A percentile compares a stretch with the other conserved stretches of the same genome.
These are phyloP conservation scores for Trematomus bernacchii DNA, from an alignment of 2,797 vertebrate species.

Conservation along the genomic window DNA sequence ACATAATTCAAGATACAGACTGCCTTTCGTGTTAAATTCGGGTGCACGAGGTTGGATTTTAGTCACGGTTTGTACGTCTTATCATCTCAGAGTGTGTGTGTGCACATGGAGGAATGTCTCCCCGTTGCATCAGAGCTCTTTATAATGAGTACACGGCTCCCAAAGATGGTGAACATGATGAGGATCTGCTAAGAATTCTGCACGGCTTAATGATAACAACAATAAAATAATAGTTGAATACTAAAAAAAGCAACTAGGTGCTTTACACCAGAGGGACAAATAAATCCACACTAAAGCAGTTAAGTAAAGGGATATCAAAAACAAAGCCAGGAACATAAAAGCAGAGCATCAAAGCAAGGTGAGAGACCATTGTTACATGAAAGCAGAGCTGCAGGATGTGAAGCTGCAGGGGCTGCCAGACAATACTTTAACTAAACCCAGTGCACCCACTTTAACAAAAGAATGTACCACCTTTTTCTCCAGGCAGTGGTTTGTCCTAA, in stretches of 20 bases:
- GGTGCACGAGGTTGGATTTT: too few relatives aligned
- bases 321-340: slow-evolving; percentile 36
- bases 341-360: slow-evolving; percentile 30
- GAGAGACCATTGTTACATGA: slow-evolving; percentile 30
- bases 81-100: slow-evolving; percentile 10
- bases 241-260: slow-evolving; percentile 2
- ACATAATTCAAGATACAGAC: too few relatives aligned
- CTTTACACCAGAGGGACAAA: slow-evolving; percentile 1
- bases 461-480: neutral
- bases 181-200: slow-evolving; percentile 11
- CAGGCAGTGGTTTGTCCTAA: neutral
- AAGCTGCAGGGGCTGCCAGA: slow-evolving; percentile 28
- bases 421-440: neutral
- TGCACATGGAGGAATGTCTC: slow-evolving; percentile 46
- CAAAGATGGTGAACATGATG: slow-evolving; percentile 11
- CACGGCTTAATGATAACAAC: slow-evolving; percentile 17
- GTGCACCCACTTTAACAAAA: neutral
- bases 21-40: too few relatives aligned
- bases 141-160: slow-evolving; percentile 18
- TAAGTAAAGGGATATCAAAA: neutral
- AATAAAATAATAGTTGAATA: slow-evolving; percentile 1
- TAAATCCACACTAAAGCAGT: neutral
- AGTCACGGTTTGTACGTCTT: slow-evolving; percentile 3
- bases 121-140: slow-evolving; percentile 54
- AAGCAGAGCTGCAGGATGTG: slow-evolving; percentile 32